Percentiles rank a stretch among this genome's conserved stretches.
phyloP scores from a whole-genome alignment of 2,888 invertebrate species.

The Habroteleia sp. region DNA sequence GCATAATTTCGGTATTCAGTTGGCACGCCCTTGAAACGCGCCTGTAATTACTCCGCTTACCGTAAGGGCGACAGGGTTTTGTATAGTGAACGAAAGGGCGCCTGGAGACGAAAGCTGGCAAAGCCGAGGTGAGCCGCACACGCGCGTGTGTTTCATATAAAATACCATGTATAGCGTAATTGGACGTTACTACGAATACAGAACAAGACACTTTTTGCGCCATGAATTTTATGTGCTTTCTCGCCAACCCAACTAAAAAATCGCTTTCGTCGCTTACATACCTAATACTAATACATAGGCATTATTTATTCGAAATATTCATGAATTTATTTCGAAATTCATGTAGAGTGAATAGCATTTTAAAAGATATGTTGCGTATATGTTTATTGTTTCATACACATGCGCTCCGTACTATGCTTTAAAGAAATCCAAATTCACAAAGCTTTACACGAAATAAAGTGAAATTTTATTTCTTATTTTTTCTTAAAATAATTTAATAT shows the following conservation, averaged over 20 bases:
- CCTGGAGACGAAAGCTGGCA: slow-evolving; percentile 51
- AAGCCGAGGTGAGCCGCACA: slow-evolving; percentile 62
- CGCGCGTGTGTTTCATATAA: slow-evolving; percentile 71
- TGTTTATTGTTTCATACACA: slow-evolving; percentile 37
- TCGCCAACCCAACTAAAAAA: slow-evolving; percentile 32
- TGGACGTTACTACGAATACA: slow-evolving; percentile 70
- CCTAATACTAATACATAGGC: slow-evolving; percentile 38
- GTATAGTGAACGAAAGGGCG: slow-evolving; percentile 42
- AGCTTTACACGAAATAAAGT: slow-evolving; percentile 17
- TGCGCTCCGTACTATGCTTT: not conserved
- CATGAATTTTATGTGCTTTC: slow-evolving; percentile 50
- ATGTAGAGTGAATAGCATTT: slow-evolving; percentile 31
- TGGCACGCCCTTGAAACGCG: slow-evolving; percentile 76
- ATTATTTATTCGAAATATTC: slow-evolving; percentile 41
- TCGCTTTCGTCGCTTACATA: slow-evolving; percentile 37
- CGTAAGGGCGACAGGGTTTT: slow-evolving; percentile 63
- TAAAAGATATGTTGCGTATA: slow-evolving; percentile 3
- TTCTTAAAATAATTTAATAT: slow-evolving; percentile 12
- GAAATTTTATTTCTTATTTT: slow-evolving; percentile 14
- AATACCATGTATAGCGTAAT: slow-evolving; percentile 74
- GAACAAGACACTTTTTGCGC: slow-evolving; percentile 49
- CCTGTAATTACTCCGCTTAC: slow-evolving; percentile 77
- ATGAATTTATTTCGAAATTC: slow-evolving; percentile 43
- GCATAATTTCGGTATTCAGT: slow-evolving; percentile 79
- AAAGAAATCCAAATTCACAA: slow-evolving; percentile 10